phyloP scores from a whole-genome alignment of 2,113 vertebrate species.

The Thalassoma bifasciatum region DNA sequence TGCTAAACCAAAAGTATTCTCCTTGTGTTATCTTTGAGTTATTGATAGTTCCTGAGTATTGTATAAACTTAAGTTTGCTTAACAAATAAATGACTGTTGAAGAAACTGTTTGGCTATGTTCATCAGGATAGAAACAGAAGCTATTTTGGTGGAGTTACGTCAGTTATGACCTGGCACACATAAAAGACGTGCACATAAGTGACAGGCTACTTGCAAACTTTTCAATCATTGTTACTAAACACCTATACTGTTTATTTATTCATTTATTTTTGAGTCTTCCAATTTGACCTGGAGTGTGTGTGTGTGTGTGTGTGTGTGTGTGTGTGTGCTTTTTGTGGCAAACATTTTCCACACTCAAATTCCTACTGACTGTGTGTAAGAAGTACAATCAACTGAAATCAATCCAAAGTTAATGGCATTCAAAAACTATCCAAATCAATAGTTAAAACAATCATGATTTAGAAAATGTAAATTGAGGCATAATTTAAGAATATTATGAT shows the following conservation, averaged over 20 bases:
- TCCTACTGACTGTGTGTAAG: neutral
- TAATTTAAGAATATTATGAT: conserved; percentile 12
- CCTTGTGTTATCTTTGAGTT: conserved; percentile 18
- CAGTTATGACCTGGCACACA: conserved; percentile 17
- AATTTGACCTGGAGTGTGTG: too few relatives aligned
- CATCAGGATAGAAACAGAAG: conserved; percentile 3
- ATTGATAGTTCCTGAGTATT: conserved; percentile 18
- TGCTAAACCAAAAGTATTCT: neutral
- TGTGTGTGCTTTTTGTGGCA: conserved; percentile 14
- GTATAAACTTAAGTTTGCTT: conserved; percentile 10
- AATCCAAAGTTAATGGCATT: neutral
- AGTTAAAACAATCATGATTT: neutral
- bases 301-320: conserved; percentile 3
- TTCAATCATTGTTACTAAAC: conserved; percentile 13
- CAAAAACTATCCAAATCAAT: neutral
- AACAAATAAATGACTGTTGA: conserved; percentile 26
- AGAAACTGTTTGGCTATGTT: conserved; percentile 9
- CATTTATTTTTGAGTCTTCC: conserved; percentile 53
- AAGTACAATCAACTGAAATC: neutral
- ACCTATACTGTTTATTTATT: conserved; percentile 31
- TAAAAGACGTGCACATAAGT: conserved; percentile 25
- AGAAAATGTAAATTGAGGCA: conserved; percentile 7
- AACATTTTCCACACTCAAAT: neutral
- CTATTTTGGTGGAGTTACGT: conserved; percentile 28
- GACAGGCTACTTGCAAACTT: conserved; percentile 36